Conservation (phyloP, 2,888 invertebrate genomes). For the Pyrrhia umbra region DNA sequence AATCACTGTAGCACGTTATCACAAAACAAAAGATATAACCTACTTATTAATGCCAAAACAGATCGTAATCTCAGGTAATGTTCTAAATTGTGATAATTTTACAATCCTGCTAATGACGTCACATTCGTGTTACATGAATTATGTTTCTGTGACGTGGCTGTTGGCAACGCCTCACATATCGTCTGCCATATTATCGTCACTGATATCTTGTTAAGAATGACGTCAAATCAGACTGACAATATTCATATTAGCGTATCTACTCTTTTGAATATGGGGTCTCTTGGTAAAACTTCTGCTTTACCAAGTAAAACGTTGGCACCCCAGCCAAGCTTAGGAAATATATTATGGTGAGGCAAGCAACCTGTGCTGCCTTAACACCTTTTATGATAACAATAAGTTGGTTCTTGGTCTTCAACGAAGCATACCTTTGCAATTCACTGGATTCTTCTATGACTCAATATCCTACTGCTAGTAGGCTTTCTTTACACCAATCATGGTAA, state of each 20-base stretch:
- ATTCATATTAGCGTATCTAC: not conserved
- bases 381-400: no score
- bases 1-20: constrained; percentile 10
- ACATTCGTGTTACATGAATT: constrained; percentile 9
- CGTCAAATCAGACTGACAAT: constrained; percentile 5
- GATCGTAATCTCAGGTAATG: constrained; percentile 32
- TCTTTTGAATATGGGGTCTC: not conserved
- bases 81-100: constrained; percentile 30
- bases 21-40: constrained; percentile 30
- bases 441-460: not conserved
- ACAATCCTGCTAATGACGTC: constrained; percentile 19
- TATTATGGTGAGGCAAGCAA: no score
- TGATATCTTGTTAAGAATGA: constrained; percentile 26
- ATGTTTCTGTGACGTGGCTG: constrained; percentile 15
- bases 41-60: constrained; percentile 23
- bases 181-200: constrained; percentile 19
- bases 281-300: not conserved
- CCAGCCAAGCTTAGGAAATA: no score
- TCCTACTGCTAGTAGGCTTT: not conserved
- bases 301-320: no score
- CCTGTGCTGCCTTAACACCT: no score
- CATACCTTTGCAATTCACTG: no score
- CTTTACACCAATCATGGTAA: not conserved
- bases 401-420: no score
- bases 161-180: constrained; percentile 32